Evolutionary conservation across 2,888 invertebrate genomes (phyloP), one percentile per base, ranked within the genome.

Genomic region (Cordilura impudica): DNA sequence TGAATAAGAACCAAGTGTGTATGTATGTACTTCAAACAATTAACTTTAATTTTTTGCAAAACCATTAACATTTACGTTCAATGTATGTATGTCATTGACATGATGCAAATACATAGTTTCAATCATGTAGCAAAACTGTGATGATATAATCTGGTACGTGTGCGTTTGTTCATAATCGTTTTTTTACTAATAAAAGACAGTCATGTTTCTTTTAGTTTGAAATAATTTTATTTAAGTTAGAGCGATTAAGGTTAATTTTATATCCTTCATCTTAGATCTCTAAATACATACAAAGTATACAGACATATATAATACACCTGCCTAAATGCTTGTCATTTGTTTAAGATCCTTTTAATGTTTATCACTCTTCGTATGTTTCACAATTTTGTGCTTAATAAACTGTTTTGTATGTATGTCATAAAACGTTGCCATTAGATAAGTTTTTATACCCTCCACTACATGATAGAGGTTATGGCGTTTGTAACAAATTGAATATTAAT

Each of bases 241-340:
- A 74, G 60, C 56, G 70, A 60, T 72, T 78, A 70, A 71, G 60
- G 47, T 39, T 43, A 60, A 53, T 74, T 73, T 66, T 47, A 65
- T 53, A 39, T 51, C 39, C 21, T 19, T 45, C 23, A 35, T 53
- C 49, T 39, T 49, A 61, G 29, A 63, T 65, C 63, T 60, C 66
- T 51, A 35, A 18, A 45, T 19, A 16, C 21, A 35, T 12, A 45
- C 39, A 2, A 7, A 51, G 2, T 43, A 35, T 26, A 19, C n/a
- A n/a, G 23, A 29, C 23, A 39, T 35, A 58, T 5, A 21, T 29
- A 35, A 53, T 66, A 39, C 78, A 79, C 79, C 79, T 79, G 79
- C 75, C 67, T 75, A 79, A 79, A 79, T 79, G 75, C 14, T 53
- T 75, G 79, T 72, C 79, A 79, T 79, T 79, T 72, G 56, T 75